These are phyloP conservation scores for Bedellia somnulentella DNA, from an alignment of 2,888 invertebrate genomes.

Conservation along the genomic window DNA sequence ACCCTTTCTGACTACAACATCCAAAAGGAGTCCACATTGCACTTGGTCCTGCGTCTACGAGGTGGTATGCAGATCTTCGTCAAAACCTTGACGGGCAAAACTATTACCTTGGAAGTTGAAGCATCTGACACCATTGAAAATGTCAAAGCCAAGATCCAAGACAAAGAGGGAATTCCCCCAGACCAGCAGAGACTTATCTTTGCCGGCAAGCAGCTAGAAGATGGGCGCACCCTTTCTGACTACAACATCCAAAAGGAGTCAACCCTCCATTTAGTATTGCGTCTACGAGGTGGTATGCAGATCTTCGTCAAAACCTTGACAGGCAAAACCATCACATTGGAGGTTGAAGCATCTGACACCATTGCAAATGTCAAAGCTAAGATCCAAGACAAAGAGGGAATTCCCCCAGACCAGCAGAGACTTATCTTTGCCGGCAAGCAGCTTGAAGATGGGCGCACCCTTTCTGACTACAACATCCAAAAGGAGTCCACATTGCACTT, in stretches of 20 bases:
- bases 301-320: constrained; percentile 7
- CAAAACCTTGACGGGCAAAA: constrained; percentile 12
- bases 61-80: constrained; percentile 14
- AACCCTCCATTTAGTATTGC: constrained; percentile 7
- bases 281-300: constrained; percentile 8
- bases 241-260: constrained; percentile 13
- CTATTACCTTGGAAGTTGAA: constrained; percentile 12
- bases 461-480: constrained; percentile 7
- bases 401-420: constrained; percentile 7
- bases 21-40: constrained; percentile 12
- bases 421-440: constrained; percentile 7
- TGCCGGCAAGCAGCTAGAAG: constrained; percentile 12
- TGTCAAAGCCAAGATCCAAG: constrained; percentile 12
- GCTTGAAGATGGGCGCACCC: constrained; percentile 7
- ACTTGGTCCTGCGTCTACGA: constrained; percentile 12
- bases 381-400: constrained; percentile 7
- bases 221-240: constrained; percentile 12
- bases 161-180: constrained; percentile 13
- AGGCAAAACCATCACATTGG: constrained; percentile 6
- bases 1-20: constrained; percentile 12
- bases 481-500: constrained; percentile 6
- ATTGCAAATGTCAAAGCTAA: constrained; percentile 8
- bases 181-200: constrained; percentile 13
- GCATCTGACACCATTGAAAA: constrained; percentile 12
- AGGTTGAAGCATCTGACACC: constrained; percentile 6